phyloP scores from a whole-genome alignment of 2,113 vertebrate genomes.

The Dinomys branickii region DNA sequence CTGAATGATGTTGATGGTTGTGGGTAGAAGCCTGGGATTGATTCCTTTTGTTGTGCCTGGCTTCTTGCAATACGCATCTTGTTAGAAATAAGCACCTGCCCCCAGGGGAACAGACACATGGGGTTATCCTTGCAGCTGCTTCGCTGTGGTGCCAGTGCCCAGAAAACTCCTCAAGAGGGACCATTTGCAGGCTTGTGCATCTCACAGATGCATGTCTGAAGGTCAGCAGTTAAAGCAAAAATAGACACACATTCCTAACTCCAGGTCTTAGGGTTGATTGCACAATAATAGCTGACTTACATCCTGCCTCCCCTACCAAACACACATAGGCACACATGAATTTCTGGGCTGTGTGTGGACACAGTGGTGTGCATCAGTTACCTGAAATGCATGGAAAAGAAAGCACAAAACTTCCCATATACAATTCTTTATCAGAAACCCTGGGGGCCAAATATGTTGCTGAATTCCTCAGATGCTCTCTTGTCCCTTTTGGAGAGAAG shows the following conservation, averaged over 20 bases:
- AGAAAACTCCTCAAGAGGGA: neutral
- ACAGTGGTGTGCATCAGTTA: neutral
- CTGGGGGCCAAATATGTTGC: neutral
- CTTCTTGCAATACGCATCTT: neutral
- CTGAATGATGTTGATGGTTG: neutral
- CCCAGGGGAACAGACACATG: neutral
- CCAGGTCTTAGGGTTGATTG: neutral
- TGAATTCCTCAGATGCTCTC: neutral
- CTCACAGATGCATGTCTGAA: neutral
- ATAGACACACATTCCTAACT: neutral
- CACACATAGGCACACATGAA: neutral
- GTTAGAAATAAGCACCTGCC: neutral
- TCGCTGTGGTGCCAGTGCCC: neutral
- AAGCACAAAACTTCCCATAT: neutral
- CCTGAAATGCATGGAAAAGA: neutral
- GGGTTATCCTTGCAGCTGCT: neutral
- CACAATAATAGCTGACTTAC: neutral
- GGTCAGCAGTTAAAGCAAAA: neutral
- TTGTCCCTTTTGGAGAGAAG: neutral
- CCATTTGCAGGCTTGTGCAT: neutral
- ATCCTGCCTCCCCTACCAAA: neutral
- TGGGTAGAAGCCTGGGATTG: neutral
- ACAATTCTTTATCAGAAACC: neutral
- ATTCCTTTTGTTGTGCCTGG: conserved; percentile 5
- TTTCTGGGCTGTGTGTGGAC: neutral